Evolutionary conservation across 1,140 invertebrate genomes (phyloP).

Genomic region (Drosophila equinoxialis): DNA sequence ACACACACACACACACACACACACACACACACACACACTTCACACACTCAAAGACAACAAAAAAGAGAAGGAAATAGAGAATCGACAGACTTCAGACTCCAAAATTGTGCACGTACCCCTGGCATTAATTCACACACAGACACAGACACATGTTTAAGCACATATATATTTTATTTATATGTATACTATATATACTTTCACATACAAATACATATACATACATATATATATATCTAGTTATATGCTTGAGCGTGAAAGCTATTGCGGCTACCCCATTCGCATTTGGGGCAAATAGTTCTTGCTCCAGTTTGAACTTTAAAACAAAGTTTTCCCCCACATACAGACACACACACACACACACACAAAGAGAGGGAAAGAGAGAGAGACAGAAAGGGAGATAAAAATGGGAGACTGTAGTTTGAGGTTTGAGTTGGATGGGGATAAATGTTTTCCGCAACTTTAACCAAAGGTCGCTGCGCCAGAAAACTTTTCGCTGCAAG

Average conservation of each 20-base stretch:
- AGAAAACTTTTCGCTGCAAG: slow-evolving; percentile 59
- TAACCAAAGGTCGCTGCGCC: slow-evolving; percentile 75
- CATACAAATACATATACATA: slow-evolving; percentile 8
- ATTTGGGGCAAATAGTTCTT: slow-evolving; percentile 81
- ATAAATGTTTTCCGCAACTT: slow-evolving; percentile 60
- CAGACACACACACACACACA: slow-evolving; percentile 10
- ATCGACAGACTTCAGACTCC: background rate
- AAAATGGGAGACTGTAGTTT: background rate
- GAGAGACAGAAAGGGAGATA: background rate
- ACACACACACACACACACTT: background rate
- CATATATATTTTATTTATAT: slow-evolving; percentile 7
- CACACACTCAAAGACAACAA: background rate
- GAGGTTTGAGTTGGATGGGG: background rate
- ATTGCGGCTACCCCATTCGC: slow-evolving; percentile 63
- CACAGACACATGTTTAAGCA: background rate
- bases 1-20: background rate
- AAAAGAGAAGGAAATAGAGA: background rate
- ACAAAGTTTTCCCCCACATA: slow-evolving; percentile 58
- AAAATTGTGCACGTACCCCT: background rate
- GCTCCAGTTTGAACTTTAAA: slow-evolving; percentile 78
- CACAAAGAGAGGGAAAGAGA: background rate
- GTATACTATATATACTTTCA: slow-evolving; percentile 12
- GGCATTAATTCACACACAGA: background rate
- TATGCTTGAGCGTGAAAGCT: slow-evolving; percentile 32
- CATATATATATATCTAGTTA: slow-evolving; percentile 9